phyloP scores from a whole-genome alignment of 1,140 invertebrate species.

The Rhyacophila brunnea region DNA sequence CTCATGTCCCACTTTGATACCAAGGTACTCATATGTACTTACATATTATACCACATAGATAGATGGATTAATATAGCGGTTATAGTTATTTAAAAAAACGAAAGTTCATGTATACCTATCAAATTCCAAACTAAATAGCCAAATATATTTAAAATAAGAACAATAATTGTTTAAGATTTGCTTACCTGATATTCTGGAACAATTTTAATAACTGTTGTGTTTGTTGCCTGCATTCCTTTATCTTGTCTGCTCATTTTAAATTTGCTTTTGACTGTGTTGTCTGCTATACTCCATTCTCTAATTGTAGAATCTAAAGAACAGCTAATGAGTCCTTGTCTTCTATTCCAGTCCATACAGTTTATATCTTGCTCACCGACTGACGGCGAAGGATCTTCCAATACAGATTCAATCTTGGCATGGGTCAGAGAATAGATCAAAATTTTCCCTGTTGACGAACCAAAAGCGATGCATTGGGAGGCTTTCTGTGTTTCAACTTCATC shows the following conservation, averaged over 20 bases:
- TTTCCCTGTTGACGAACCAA: constrained; percentile 65
- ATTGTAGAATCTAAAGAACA: constrained; percentile 43
- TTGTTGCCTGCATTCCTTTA: constrained; percentile 46
- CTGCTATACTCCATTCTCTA: constrained; percentile 46
- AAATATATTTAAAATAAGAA: background rate
- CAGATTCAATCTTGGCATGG: constrained; percentile 58
- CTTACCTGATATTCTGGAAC: constrained; percentile 59
- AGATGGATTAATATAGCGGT: no score
- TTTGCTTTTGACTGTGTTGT: constrained; percentile 42
- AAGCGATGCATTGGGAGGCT: constrained; percentile 51
- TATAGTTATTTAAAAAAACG: no score
- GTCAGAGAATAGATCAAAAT: constrained; percentile 66
- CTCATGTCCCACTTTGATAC: no score
- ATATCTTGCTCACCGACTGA: constrained; percentile 37
- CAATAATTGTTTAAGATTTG: constrained; percentile 16
- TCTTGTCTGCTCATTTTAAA: constrained; percentile 48
- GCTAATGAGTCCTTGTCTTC: constrained; percentile 47
- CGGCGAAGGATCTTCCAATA: constrained; percentile 39
- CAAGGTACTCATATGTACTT: no score
- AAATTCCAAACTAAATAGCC: no score
- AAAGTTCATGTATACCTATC: no score
- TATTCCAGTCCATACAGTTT: constrained; percentile 46
- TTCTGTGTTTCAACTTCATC: constrained; percentile 32
- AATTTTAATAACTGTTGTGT: constrained; percentile 64
- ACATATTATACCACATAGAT: no score